phyloP scores from a whole-genome alignment of 2,113 vertebrate species.

The Actenoides hombroni region DNA sequence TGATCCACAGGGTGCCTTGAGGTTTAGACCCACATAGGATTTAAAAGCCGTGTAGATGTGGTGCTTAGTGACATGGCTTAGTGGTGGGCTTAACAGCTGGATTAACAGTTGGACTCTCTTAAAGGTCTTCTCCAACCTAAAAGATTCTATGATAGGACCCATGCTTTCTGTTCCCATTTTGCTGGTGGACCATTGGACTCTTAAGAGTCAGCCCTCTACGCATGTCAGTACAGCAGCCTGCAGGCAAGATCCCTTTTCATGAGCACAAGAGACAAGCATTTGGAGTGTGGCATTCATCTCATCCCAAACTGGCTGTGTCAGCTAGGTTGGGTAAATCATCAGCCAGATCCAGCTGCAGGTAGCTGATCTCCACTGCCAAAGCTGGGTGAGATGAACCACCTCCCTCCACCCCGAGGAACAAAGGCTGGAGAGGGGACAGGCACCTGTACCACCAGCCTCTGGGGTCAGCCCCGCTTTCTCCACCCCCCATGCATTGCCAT shows the following conservation, averaged over 20 bases:
- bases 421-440: neutral
- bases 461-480: fast-evolving
- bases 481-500: fast-evolving
- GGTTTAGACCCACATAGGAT: neutral
- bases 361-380: neutral
- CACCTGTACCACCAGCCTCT: fast-evolving
- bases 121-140: neutral
- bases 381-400: neutral
- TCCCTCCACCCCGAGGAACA: neutral
- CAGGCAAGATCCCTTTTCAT: neutral
- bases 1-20: neutral
- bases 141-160: neutral
- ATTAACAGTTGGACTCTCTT: neutral
- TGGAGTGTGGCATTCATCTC: neutral
- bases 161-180: neutral
- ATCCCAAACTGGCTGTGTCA: fast-evolving
- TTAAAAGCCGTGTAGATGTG: neutral
- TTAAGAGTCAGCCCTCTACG: neutral
- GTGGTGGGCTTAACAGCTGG: neutral
- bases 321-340: neutral
- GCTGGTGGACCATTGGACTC: fast-evolving
- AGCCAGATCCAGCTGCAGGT: neutral
- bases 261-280: fast-evolving
- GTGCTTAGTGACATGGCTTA: neutral
- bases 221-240: neutral